phyloP scores from a whole-genome alignment of 2,888 invertebrate genomes.

The Malthinus flaveolus region DNA sequence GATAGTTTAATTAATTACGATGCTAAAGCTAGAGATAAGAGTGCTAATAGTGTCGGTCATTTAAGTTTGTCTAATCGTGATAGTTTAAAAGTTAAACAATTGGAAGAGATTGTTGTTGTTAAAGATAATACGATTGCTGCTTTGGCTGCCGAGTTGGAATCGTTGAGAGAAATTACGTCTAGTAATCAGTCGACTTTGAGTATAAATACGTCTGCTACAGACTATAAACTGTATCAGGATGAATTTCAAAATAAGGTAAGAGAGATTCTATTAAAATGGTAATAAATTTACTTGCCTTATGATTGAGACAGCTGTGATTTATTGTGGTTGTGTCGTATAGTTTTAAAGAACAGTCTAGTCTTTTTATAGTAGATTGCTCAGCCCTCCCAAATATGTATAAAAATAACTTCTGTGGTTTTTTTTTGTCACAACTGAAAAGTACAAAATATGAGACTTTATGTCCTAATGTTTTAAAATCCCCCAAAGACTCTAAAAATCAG shows the following conservation, averaged over 20 bases:
- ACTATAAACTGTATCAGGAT: slow-evolving; percentile 73
- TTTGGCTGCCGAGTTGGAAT: slow-evolving; percentile 56
- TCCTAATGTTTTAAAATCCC: too few relatives aligned
- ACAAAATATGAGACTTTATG: too few relatives aligned
- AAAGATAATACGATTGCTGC: slow-evolving; percentile 57
- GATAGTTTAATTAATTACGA: slow-evolving; percentile 47
- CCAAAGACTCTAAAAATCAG: too few relatives aligned
- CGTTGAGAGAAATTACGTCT: slow-evolving; percentile 52
- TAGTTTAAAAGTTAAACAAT: slow-evolving; percentile 46
- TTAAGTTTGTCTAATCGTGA: slow-evolving; percentile 15
- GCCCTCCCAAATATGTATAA: too few relatives aligned
- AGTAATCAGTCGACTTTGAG: slow-evolving; percentile 58
- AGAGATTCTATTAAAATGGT: background rate
- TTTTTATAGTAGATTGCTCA: too few relatives aligned
- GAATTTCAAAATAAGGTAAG: slow-evolving; percentile 71
- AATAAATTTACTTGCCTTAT: too few relatives aligned
- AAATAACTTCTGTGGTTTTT: too few relatives aligned
- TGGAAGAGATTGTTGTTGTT: slow-evolving; percentile 54
- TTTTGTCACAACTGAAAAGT: too few relatives aligned
- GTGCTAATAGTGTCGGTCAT: slow-evolving; percentile 34
- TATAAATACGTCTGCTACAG: slow-evolving; percentile 66
- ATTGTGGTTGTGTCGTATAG: too few relatives aligned
- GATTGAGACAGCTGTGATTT: too few relatives aligned
- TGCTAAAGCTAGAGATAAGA: slow-evolving; percentile 13
- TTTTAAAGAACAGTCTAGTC: too few relatives aligned